A percentile compares a stretch with the other conserved stretches of the same genome.
Evolutionary conservation across 2,888 invertebrate species (phyloP).

Genomic region (Leptinotarsa tumamoca): DNA sequence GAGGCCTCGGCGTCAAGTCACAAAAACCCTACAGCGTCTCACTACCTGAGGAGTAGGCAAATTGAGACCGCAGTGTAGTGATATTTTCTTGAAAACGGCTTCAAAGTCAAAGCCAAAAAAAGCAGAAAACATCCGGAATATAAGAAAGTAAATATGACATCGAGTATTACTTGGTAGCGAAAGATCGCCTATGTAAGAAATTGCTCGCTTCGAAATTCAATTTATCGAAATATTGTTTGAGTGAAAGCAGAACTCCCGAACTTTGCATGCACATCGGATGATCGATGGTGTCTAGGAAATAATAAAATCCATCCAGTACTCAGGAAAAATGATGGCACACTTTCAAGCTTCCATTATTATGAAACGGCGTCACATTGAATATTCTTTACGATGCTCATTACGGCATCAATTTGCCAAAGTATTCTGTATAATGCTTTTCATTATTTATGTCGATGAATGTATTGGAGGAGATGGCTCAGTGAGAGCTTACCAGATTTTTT

Average conservation of each 20-base stretch:
- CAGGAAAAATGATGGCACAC: background rate
- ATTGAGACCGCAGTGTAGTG: too few species aligned
- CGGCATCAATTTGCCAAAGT: background rate
- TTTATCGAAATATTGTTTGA: background rate
- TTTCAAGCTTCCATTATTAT: background rate
- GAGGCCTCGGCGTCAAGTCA: too few species aligned
- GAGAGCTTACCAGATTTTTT: conserved; percentile 1
- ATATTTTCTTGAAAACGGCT: too few species aligned
- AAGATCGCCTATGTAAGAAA: background rate
- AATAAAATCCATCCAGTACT: background rate
- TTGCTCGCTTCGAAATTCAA: background rate
- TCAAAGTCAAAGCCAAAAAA: too few species aligned
- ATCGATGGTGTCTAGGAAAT: background rate
- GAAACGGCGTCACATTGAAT: background rate
- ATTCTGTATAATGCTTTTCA: conserved; percentile 5
- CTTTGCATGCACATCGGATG: background rate
- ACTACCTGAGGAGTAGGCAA: too few species aligned
- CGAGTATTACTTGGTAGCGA: background rate
- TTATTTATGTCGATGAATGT: background rate
- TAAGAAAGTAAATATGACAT: background rate
- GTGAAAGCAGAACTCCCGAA: background rate
- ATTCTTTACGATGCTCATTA: background rate
- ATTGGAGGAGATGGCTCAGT: background rate
- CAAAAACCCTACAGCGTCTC: too few species aligned
- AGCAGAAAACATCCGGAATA: background rate